These are phyloP conservation scores for Sebastes ruberrimus DNA, from an alignment of 2,797 vertebrate species.

Conservation along the genomic window DNA sequence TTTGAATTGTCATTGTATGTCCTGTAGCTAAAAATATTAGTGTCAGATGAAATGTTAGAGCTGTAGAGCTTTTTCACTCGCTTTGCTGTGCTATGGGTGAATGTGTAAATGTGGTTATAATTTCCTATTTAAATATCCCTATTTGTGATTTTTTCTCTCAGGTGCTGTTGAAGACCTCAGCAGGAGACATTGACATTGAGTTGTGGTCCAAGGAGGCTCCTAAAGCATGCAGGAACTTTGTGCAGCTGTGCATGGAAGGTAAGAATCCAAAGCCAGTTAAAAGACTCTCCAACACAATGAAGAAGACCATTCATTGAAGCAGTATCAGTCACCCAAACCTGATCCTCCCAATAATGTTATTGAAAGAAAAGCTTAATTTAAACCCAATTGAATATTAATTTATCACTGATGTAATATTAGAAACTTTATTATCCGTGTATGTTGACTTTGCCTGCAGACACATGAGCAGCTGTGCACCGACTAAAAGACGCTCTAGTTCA, in stretches of 20 bases:
- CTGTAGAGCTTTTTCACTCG: fast-evolving
- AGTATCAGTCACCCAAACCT: background rate
- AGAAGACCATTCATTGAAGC: background rate
- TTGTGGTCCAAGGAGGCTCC: slow-evolving; percentile 98
- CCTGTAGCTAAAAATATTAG: background rate
- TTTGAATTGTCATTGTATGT: background rate
- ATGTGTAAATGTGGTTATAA: background rate
- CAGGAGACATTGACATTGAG: slow-evolving; percentile 96
- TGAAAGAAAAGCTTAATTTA: background rate
- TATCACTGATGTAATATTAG: background rate
- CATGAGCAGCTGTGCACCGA: background rate
- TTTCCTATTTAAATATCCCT: background rate
- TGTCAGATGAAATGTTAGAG: background rate
- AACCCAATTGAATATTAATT: background rate
- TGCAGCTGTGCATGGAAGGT: slow-evolving; percentile 98
- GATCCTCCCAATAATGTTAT: background rate
- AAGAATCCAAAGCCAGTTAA: slow-evolving; percentile 25
- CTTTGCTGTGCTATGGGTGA: background rate
- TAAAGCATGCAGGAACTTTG: slow-evolving; percentile 95
- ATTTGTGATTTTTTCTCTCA: slow-evolving; percentile 46
- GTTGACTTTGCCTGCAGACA: background rate
- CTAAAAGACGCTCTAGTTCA: background rate
- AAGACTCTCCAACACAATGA: background rate
- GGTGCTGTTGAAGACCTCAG: slow-evolving; percentile 95
- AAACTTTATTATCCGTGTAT: background rate